These are phyloP conservation scores for Drosophila albomicans DNA, from an alignment of 1,140 invertebrate species.

Conservation along the genomic window DNA sequence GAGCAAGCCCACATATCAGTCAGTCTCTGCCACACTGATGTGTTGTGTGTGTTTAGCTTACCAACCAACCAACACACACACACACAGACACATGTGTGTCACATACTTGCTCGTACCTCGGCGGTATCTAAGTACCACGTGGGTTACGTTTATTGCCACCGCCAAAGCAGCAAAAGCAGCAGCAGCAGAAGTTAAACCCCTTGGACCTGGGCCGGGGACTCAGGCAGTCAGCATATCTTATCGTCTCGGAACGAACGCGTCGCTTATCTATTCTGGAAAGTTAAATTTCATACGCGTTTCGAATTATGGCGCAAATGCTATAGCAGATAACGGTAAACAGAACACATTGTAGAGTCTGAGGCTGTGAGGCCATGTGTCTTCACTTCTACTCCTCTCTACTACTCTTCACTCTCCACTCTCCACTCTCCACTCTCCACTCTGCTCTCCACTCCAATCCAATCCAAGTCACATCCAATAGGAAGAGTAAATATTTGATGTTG, in stretches of 20 bases:
- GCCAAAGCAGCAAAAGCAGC: neutral
- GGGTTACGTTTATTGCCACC: constrained; percentile 16
- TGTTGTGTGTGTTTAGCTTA: constrained; percentile 1
- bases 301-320: constrained; percentile 68
- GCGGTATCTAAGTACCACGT: constrained; percentile 21
- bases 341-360: constrained; percentile 26
- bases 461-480: constrained; percentile 4
- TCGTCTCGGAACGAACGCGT: constrained; percentile 37
- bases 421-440: too few species aligned
- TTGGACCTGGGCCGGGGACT: neutral
- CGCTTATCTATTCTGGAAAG: constrained; percentile 66
- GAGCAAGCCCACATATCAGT: constrained; percentile 18
- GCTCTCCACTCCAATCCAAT: neutral
- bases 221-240: constrained; percentile 62
- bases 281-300: constrained; percentile 65
- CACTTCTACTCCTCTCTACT: too few species aligned
- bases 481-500: constrained; percentile 74
- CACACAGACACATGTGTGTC: neutral
- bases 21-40: neutral
- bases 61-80: too few species aligned
- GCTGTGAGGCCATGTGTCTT: constrained; percentile 7
- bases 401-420: too few species aligned
- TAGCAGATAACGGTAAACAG: constrained; percentile 58
- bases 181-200: neutral
- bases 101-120: constrained; percentile 4